These are phyloP conservation scores for Eidolon dupreanum DNA, from an alignment of 2,797 vertebrate genomes.

Conservation along the genomic window DNA sequence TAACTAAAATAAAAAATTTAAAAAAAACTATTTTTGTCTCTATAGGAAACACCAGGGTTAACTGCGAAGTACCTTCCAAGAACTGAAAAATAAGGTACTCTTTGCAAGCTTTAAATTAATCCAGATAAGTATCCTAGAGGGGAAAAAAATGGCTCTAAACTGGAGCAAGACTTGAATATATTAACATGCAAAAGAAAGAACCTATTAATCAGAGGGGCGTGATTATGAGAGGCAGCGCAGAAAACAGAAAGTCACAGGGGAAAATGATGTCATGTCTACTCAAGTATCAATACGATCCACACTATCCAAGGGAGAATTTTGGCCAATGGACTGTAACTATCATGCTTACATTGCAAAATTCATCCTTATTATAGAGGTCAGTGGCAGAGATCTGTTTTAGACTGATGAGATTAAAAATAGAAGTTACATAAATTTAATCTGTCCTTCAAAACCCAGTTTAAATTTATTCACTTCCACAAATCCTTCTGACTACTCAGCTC, in stretches of 20 bases:
- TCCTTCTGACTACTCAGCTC: neutral
- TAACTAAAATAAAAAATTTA: neutral
- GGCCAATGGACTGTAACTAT: neutral
- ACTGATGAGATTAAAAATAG: neutral
- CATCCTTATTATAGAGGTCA: neutral
- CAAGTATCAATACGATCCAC: neutral
- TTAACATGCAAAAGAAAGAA: neutral
- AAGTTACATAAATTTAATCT: neutral
- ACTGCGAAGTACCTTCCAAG: neutral
- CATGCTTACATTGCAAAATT: neutral
- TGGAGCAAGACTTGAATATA: neutral
- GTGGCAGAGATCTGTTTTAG: neutral
- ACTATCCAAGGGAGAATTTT: neutral
- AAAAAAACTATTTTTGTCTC: neutral
- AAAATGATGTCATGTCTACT: neutral
- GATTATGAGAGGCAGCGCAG: neutral
- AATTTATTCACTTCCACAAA: neutral
- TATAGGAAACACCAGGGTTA: neutral
- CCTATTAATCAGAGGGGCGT: neutral
- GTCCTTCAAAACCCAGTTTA: neutral
- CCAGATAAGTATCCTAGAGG: neutral
- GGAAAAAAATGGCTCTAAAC: neutral
- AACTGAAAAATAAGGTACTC: neutral
- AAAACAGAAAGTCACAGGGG: neutral
- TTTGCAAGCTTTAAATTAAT: slow-evolving; percentile 24